Evolutionary conservation across 2,797 vertebrate genomes (phyloP), one percentile per base, ranked within the genome.

Genomic region (Psittacula echo): DNA sequence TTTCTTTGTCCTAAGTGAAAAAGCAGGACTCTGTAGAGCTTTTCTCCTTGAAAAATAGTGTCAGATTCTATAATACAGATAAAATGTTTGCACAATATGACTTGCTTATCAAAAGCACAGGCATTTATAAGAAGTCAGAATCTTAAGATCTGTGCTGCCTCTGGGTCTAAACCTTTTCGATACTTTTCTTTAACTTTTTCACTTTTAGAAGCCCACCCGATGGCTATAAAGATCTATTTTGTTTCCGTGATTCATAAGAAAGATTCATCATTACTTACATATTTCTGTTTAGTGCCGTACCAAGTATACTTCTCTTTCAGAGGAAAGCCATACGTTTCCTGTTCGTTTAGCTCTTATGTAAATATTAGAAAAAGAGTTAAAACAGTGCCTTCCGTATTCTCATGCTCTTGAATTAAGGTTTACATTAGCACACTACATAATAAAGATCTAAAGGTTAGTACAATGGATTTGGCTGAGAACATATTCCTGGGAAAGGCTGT

Each of bases 51-150:
- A 83, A 83, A 92, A 93, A 51, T 30, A 78, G 65, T 90, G 66
- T 74, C 88, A 94, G 60, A 56, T 80, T 94, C 29, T 83, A 21
- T 94, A 95, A 91, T 41, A 68, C 39, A 89, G 76, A 90, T 95
- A 89, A 97, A 94, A 85, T 87, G 62, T 95, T 96, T 96, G 88
- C 50, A 82, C 89, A 66, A 23, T 87, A 87, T 82, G 75, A 94
- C 78, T 95, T 90, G 75, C 73, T 96, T 96, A 86, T 89, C 84
- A 93, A 93, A 94, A 91, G 70, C 68, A 67, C 27, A 80, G 68
- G 34, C 37, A 48, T 92, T 95, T 93, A 70, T 76, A 67, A 94
- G 78, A 95, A 91, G 74, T 87, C 79, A 89, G 83, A 67, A 54
- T 90, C 45, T 87, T 90, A 74, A 95, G 74, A 74, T 94, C 73